Conservation (phyloP, 1,140 invertebrate species). For the Drosophila biarmipes region DNA sequence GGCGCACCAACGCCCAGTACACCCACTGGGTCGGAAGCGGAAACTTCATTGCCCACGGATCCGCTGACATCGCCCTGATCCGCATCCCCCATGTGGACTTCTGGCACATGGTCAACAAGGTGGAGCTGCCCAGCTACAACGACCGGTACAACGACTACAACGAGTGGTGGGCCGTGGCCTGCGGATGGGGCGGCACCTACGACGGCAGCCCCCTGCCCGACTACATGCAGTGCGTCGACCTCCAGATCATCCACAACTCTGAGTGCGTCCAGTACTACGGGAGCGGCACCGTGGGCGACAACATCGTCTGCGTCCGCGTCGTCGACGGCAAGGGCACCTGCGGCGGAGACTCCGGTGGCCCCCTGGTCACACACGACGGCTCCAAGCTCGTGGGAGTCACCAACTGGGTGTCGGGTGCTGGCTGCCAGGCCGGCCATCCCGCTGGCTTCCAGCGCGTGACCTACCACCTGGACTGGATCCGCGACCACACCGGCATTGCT, state of each 20-base stretch:
- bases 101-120: constrained; percentile 47
- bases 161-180: constrained; percentile 45
- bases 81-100: constrained; percentile 37
- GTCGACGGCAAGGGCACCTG: constrained; percentile 49
- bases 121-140: constrained; percentile 43
- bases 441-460: constrained; percentile 43
- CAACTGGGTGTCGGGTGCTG: constrained; percentile 47
- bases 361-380: constrained; percentile 82
- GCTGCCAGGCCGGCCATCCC: constrained; percentile 29
- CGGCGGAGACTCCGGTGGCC: constrained; percentile 86
- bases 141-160: constrained; percentile 40
- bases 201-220: constrained; percentile 41
- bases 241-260: constrained; percentile 43
- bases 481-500: constrained; percentile 31
- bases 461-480: constrained; percentile 43
- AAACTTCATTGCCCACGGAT: constrained; percentile 24
- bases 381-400: constrained; percentile 85
- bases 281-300: constrained; percentile 20
- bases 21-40: constrained; percentile 23
- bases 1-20: constrained; percentile 37
- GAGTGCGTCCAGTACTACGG: constrained; percentile 32
- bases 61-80: constrained; percentile 33
- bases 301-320: constrained; percentile 47
- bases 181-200: constrained; percentile 50
- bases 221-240: constrained; percentile 33